Evolutionary conservation across 2,888 invertebrate species (phyloP).

Genomic region (Tinea pellionella): DNA sequence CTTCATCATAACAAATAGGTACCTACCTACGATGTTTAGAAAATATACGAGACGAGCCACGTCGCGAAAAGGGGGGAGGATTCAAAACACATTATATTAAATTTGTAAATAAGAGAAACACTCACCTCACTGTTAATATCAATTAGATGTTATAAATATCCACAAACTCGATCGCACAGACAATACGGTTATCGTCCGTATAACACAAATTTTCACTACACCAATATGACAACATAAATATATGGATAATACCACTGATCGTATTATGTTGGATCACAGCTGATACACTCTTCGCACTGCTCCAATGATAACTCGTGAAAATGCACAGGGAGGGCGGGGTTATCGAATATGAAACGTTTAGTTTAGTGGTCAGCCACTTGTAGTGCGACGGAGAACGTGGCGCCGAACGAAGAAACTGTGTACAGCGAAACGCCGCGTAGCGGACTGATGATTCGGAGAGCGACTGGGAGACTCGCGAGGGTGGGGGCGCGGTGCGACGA

Average conservation of each 20-base stretch:
- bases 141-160: constrained; percentile 58
- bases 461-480: constrained; percentile 21
- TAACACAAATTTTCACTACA: constrained; percentile 67
- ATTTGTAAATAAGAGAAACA: constrained; percentile 6
- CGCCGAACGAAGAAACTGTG: constrained; percentile 19
- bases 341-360: constrained; percentile 61
- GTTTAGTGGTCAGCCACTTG: constrained; percentile 57
- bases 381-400: constrained; percentile 29
- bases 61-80: constrained; percentile 31
- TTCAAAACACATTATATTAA: not conserved
- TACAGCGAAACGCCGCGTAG: constrained; percentile 47
- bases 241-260: constrained; percentile 47
- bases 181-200: constrained; percentile 66
- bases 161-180: constrained; percentile 61
- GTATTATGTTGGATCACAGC: constrained; percentile 37
- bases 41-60: constrained; percentile 43
- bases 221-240: constrained; percentile 69
- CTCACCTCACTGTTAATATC: constrained; percentile 16
- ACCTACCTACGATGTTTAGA: constrained; percentile 12
- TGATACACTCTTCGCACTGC: constrained; percentile 51
- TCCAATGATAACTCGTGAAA: constrained; percentile 53
- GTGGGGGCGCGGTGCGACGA: constrained; percentile 27
- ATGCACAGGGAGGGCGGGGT: constrained; percentile 66
- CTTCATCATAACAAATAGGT: not conserved
- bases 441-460: constrained; percentile 34